Percentiles rank a stretch among this genome's conserved stretches.
phyloP scores from a whole-genome alignment of 1,140 invertebrate species.

The Drusus annulatus region DNA sequence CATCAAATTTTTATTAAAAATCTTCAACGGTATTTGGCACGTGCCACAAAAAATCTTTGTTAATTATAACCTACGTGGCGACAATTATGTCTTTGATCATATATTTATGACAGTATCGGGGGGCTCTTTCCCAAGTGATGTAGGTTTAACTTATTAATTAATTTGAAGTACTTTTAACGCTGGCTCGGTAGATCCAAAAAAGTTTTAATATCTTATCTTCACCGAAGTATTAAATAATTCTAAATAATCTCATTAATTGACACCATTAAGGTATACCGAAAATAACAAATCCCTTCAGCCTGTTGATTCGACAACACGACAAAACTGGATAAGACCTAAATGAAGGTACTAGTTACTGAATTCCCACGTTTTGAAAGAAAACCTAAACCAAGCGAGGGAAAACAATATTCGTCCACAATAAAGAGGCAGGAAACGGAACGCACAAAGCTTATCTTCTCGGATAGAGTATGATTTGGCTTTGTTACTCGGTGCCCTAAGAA shows the following conservation, averaged over 20 bases:
- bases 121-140: background rate
- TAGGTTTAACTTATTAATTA: background rate
- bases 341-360: constrained; percentile 18
- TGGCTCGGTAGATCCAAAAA: background rate
- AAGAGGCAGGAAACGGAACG: background rate
- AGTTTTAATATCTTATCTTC: background rate
- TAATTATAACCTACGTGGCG: too few relatives aligned
- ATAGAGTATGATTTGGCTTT: background rate
- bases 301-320: background rate
- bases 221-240: background rate
- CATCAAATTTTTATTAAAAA: too few relatives aligned
- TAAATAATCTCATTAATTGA: background rate
- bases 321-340: constrained; percentile 5
- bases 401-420: background rate
- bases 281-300: background rate
- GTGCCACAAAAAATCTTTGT: too few relatives aligned
- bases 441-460: background rate
- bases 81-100: too few relatives aligned
- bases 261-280: background rate
- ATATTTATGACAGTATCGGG: background rate
- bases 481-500: background rate
- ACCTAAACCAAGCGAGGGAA: background rate
- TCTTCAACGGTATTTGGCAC: too few relatives aligned
- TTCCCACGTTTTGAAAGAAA: constrained; percentile 6
- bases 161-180: background rate